A percentile compares a stretch with the other conserved stretches of the same genome.
Evolutionary conservation across 2,797 vertebrate genomes (phyloP).

Genomic region (Vultur gryphus): DNA sequence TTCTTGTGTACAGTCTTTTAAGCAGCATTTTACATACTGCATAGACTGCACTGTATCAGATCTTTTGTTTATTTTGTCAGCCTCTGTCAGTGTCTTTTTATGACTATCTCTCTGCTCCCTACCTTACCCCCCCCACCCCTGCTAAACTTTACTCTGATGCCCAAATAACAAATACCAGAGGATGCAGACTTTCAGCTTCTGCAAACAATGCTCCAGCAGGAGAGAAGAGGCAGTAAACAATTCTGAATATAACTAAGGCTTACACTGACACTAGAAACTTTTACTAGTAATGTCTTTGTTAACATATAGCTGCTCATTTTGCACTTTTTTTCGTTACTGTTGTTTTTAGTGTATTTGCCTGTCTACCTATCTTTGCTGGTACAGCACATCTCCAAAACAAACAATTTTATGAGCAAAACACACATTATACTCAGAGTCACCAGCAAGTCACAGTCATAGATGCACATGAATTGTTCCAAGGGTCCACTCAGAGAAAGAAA

Average conservation of each 20-base stretch:
- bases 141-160: neutral
- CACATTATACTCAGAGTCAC: neutral
- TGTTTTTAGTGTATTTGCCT: neutral
- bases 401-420: neutral
- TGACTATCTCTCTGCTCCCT: neutral
- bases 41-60: neutral
- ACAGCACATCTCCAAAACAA: neutral
- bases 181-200: neutral
- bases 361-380: neutral
- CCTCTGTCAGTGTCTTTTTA: neutral
- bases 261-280: neutral
- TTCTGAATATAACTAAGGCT: neutral
- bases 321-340: neutral
- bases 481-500: neutral
- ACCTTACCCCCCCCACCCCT: neutral
- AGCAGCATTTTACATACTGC: neutral
- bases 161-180: neutral
- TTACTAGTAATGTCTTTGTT: neutral
- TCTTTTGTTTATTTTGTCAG: neutral
- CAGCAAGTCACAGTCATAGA: neutral
- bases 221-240: neutral
- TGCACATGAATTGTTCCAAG: neutral
- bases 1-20: neutral
- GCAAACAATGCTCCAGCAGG: neutral
- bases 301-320: neutral